Percentiles rank a stretch among this genome's conserved stretches.
These are phyloP conservation scores for Chitala chitala DNA, from an alignment of 2,113 vertebrate species.

Conservation along the genomic window DNA sequence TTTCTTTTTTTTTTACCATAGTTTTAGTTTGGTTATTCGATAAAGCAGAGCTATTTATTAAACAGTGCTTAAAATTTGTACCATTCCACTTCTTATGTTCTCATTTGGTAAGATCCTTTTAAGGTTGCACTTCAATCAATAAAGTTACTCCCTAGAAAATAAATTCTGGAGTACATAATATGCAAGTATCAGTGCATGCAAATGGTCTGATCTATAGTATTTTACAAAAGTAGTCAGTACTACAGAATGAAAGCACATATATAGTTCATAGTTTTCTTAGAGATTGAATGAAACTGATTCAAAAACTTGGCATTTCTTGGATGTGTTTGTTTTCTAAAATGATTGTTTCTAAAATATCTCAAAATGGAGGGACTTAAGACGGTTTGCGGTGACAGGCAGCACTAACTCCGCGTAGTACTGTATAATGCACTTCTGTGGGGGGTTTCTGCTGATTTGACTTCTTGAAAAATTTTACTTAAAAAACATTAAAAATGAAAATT, in stretches of 20 bases:
- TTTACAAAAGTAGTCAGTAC: background rate
- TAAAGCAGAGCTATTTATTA: conserved; percentile 29
- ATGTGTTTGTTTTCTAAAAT: background rate
- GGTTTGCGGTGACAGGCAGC: background rate
- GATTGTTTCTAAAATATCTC: background rate
- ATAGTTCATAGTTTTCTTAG: conserved; percentile 3
- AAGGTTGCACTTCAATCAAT: background rate
- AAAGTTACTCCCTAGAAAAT: background rate
- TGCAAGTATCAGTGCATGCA: background rate
- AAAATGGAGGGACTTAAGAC: background rate
- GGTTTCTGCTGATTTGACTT: background rate
- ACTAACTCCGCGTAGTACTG: background rate
- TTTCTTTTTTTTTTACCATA: conserved; percentile 1
- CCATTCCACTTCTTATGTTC: conserved; percentile 42
- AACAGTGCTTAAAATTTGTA: conserved; percentile 24
- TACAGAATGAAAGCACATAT: background rate
- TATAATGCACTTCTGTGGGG: too few relatives aligned
- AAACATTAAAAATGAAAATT: conserved; percentile 6
- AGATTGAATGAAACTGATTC: background rate
- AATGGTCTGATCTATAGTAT: background rate
- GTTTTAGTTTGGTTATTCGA: conserved; percentile 3
- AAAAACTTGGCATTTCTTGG: background rate
- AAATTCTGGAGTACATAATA: background rate
- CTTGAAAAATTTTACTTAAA: background rate
- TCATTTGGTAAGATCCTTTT: background rate